phyloP scores from a whole-genome alignment of 2,797 vertebrate species.

The Ptychobarbus kaznakovi region DNA sequence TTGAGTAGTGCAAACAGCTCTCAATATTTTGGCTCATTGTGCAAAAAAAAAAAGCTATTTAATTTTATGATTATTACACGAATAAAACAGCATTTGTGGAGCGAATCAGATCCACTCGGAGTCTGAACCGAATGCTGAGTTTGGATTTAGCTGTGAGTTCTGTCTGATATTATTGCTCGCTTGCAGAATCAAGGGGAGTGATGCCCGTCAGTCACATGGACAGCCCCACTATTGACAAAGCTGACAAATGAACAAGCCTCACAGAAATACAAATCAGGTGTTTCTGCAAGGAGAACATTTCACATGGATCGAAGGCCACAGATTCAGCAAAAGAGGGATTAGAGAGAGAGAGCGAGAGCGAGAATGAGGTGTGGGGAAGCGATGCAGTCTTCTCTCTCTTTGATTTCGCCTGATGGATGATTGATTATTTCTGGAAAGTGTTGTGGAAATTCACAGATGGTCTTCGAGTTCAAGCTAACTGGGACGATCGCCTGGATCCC shows the following conservation, averaged over 20 bases:
- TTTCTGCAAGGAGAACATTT: conserved; percentile 36
- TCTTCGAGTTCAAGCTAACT: neutral
- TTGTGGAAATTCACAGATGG: conserved; percentile 35
- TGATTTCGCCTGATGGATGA: conserved; percentile 34
- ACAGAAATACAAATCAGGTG: conserved; percentile 36
- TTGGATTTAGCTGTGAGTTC: neutral
- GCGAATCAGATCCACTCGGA: neutral
- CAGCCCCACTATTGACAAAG: conserved; percentile 29
- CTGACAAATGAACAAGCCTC: conserved; percentile 44
- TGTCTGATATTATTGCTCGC: conserved; percentile 33
- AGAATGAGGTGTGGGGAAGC: neutral
- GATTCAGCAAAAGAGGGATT: conserved; percentile 42
- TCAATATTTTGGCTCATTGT: neutral
- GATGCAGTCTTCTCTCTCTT: conserved; percentile 25
- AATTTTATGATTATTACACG: neutral
- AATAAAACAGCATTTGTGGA: neutral
- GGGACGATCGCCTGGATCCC: conserved; percentile 5
- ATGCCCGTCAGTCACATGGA: conserved; percentile 36
- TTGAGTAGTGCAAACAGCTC: neutral
- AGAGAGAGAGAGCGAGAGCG: neutral
- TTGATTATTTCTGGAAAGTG: conserved; percentile 43
- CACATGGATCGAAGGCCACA: conserved; percentile 32
- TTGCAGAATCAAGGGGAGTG: conserved; percentile 33
- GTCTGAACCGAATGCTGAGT: conserved; percentile 16
- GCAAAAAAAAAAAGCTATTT: neutral